These are phyloP conservation scores for Drepana falcataria DNA, from an alignment of 2,888 invertebrate species.

Conservation along the genomic window DNA sequence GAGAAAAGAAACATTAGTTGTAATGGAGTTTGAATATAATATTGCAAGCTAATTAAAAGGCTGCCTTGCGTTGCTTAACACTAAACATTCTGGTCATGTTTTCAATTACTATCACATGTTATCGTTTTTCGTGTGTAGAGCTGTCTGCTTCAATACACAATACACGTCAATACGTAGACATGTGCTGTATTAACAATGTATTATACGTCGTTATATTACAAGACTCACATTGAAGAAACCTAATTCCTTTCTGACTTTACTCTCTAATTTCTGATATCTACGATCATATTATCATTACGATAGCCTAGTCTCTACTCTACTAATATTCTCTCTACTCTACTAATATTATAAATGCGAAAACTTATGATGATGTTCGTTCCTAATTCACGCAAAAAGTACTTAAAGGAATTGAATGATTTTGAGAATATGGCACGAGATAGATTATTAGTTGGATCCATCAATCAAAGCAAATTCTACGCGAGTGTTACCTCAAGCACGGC, in stretches of 20 bases:
- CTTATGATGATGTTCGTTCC: too few relatives aligned
- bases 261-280: neutral
- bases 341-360: too few relatives aligned
- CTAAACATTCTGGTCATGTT: slow-evolving; percentile 33
- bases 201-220: neutral
- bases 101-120: slow-evolving; percentile 35
- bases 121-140: slow-evolving; percentile 29
- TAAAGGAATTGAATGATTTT: too few relatives aligned
- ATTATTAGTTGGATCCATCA: too few relatives aligned
- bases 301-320: too few relatives aligned
- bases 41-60: neutral
- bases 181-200: neutral
- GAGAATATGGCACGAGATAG: too few relatives aligned
- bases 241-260: neutral
- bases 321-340: too few relatives aligned
- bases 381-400: too few relatives aligned
- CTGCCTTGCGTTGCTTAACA: slow-evolving; percentile 4
- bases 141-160: slow-evolving; percentile 5
- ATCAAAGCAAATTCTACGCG: too few relatives aligned
- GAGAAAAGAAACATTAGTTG: too few relatives aligned
- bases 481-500: too few relatives aligned
- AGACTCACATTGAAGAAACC: neutral
- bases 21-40: neutral
- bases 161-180: neutral
- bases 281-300: neutral